Evolutionary conservation across 2,888 invertebrate genomes (phyloP), one percentile per base, ranked within the genome.

Genomic region (Cephus spinipes): DNA sequence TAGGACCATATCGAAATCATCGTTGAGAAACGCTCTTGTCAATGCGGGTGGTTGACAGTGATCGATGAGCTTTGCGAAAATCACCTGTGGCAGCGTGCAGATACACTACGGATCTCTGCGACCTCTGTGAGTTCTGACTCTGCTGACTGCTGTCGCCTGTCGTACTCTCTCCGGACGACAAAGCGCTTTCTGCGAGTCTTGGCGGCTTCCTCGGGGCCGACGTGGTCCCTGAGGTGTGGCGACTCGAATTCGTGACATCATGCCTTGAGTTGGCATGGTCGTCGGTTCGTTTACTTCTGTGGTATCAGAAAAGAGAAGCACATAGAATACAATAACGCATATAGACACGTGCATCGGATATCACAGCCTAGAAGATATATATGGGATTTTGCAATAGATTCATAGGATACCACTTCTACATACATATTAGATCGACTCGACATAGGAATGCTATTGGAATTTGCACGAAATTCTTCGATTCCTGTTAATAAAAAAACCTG

Each of bases 91-190:
- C 96, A 76, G 97, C 97, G 88, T 97, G 97, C 76, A 97, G 93
- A 89, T 96, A 97, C 32, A 97, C 97, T 32, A 97, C 95, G 88
- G 96, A 96, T 87, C 96, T 94, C 89, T 96, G 96, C 77, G 96
- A 96, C 83, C 90, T 85, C 83, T 91, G 91, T 73, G 91, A 91
- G 82, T 91, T 91, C 81, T 91, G 91, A 81, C 91, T 91, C 87
- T 96, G 96, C 86, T 96, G 95, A 88, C 96, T 96, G 87, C 94
- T 93, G 81, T 92, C 92, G 35, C 92, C 92, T 15, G 92, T 92
- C 69, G 92, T 92, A 83, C 92, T 92, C 84, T 92, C 92, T 74
- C 91, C 92, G 40, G 92, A 92, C 74, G 91, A 91, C 80, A 91
- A 82, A 40, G 91, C 91, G 77, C 91, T 91, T 77, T 91, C 91